Conservation (phyloP, 2,888 invertebrate species). For the Calliscelio sp. region DNA sequence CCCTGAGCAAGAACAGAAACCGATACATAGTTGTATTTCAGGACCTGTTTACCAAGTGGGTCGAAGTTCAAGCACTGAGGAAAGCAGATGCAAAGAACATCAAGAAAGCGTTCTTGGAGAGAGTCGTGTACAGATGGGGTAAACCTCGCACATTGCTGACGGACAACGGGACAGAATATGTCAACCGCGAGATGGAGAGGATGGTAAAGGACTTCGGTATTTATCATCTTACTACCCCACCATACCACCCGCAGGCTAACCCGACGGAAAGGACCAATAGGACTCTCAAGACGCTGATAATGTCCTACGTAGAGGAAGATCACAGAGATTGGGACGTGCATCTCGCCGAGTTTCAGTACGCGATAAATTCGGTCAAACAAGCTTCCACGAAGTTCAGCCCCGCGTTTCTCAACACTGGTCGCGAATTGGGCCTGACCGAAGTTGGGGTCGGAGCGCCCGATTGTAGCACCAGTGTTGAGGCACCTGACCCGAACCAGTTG, state of each 20-base stretch:
- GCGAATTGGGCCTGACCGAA: background rate
- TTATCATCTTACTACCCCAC: background rate
- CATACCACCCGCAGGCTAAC: background rate
- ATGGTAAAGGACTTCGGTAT: background rate
- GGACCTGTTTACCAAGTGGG: no score
- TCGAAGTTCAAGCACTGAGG: no score
- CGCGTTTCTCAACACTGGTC: background rate
- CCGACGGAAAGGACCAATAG: conserved; percentile 5
- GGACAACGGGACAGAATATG: conserved; percentile 1
- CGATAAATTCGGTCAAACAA: background rate
- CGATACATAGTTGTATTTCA: no score
- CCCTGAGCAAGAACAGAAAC: no score
- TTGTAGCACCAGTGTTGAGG: no score
- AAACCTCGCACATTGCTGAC: background rate
- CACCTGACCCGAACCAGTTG: no score
- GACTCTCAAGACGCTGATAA: background rate
- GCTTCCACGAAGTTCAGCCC: background rate
- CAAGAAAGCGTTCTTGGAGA: background rate
- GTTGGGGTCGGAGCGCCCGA: no score
- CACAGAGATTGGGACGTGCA: conserved; percentile 4
- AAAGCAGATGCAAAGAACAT: background rate
- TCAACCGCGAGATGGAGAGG: background rate
- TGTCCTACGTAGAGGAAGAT: background rate
- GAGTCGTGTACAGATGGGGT: background rate
- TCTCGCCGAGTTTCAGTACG: conserved; percentile 5